Conservation (phyloP, 2,113 vertebrate species). For the Turnix velox region DNA sequence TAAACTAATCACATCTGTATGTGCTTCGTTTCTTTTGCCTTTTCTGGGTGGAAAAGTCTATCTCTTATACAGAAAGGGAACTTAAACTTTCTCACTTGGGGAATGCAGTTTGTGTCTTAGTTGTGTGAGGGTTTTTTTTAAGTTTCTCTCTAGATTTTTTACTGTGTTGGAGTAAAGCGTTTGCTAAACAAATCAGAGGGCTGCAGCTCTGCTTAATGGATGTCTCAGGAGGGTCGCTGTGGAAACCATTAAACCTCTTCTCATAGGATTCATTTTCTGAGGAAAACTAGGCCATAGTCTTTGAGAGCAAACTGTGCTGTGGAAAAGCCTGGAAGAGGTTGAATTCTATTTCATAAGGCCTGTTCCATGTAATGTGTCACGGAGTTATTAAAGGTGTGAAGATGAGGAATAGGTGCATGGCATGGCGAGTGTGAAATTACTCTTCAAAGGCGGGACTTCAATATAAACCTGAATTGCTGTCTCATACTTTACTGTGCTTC, state of each 20-base stretch:
- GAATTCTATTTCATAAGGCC: conserved; percentile 8
- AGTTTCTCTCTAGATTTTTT: not conserved
- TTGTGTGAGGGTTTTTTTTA: not conserved
- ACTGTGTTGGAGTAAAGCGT: not conserved
- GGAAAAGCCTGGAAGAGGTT: not conserved
- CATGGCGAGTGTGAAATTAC: not conserved
- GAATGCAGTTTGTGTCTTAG: not conserved
- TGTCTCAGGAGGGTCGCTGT: conserved; percentile 54
- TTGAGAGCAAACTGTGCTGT: conserved; percentile 27
- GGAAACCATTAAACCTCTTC: conserved; percentile 63
- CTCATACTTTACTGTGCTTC: not conserved
- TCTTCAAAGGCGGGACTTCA: not conserved
- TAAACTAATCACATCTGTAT: not conserved
- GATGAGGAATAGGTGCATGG: not conserved
- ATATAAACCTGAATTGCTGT: not conserved
- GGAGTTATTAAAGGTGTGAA: not conserved
- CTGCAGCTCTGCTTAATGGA: conserved; percentile 26
- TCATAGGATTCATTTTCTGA: conserved; percentile 46
- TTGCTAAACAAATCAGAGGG: conserved; percentile 37
- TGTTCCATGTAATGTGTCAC: not conserved
- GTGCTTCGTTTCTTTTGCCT: not conserved
- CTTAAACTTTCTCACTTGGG: not conserved
- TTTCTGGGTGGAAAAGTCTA: not conserved
- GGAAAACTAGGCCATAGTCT: conserved; percentile 67
- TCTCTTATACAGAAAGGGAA: not conserved